phyloP scores from a whole-genome alignment of 2,797 vertebrate genomes.

The Rhadinocentrus ornatus region DNA sequence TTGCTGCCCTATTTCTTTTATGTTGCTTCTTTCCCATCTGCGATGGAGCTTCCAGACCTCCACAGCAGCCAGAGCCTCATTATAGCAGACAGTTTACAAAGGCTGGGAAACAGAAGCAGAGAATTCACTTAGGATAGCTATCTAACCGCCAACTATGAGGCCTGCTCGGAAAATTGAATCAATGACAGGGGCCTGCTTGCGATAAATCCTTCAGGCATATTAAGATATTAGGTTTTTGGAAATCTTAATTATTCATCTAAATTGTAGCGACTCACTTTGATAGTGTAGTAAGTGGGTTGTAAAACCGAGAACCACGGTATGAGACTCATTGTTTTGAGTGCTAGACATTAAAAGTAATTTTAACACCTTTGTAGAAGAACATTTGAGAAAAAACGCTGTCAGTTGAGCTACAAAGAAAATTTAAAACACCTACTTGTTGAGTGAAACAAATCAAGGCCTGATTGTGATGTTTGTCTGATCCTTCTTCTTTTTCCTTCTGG shows the following conservation, averaged over 20 bases:
- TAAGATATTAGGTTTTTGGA: conserved; percentile 75
- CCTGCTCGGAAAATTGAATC: conserved; percentile 80
- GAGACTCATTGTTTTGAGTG: conserved; percentile 39
- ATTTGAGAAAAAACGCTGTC: conserved; percentile 18
- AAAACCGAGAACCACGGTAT: conserved; percentile 28
- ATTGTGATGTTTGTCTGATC: conserved; percentile 51
- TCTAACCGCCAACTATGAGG: conserved; percentile 76
- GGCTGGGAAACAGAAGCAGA: conserved; percentile 82
- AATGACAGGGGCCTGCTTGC: conserved; percentile 76
- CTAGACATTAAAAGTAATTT: conserved; percentile 25
- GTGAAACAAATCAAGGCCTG: conserved; percentile 51
- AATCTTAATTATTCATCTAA: conserved; percentile 82
- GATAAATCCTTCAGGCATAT: conserved; percentile 80
- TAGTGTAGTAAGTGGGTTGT: conserved; percentile 55
- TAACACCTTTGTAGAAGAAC: conserved; percentile 20
- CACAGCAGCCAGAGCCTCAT: conserved; percentile 84
- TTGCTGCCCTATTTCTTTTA: conserved; percentile 88
- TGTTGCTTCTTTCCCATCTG: conserved; percentile 86
- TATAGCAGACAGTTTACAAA: conserved; percentile 84
- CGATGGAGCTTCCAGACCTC: conserved; percentile 82
- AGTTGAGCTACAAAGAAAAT: conserved; percentile 24
- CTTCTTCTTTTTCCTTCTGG: conserved; percentile 23
- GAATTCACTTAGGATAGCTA: conserved; percentile 82
- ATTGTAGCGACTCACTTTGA: conserved; percentile 67
- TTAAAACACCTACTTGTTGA: conserved; percentile 64